These are phyloP conservation scores for Geotrupes spiniger DNA, from an alignment of 2,888 invertebrate genomes.

Conservation along the genomic window DNA sequence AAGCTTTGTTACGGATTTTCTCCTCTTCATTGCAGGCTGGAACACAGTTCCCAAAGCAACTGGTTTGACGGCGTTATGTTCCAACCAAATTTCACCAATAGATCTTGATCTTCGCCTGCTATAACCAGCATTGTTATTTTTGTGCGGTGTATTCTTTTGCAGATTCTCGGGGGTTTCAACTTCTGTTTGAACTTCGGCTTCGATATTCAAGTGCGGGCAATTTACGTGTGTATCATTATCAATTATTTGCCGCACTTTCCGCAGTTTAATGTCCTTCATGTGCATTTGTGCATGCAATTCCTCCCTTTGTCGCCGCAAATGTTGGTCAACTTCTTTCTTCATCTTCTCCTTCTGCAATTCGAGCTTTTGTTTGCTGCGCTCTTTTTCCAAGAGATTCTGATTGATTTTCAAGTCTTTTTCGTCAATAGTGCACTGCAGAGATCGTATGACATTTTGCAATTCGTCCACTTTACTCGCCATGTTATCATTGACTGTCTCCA, in stretches of 20 bases:
- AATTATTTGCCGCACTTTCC: conserved; percentile 58
- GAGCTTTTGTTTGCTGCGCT: conserved; percentile 64
- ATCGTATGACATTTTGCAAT: conserved; percentile 51
- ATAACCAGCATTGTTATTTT: conserved; percentile 39
- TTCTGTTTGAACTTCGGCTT: conserved; percentile 33
- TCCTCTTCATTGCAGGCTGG: conserved; percentile 79
- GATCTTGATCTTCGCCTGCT: conserved; percentile 74
- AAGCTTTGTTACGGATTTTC: conserved; percentile 80
- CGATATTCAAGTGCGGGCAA: conserved; percentile 24
- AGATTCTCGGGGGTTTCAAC: conserved; percentile 15
- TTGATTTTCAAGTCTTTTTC: conserved; percentile 64
- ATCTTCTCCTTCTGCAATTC: conserved; percentile 73
- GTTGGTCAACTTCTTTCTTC: conserved; percentile 66
- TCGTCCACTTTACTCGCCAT: conserved; percentile 63
- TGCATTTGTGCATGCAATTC: conserved; percentile 56
- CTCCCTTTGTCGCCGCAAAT: conserved; percentile 58
- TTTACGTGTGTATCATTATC: neutral
- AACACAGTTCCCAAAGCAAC: conserved; percentile 86
- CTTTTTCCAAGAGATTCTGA: conserved; percentile 64
- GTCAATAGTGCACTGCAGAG: conserved; percentile 48
- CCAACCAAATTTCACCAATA: conserved; percentile 77
- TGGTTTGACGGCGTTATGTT: conserved; percentile 78
- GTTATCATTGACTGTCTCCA: conserved; percentile 62
- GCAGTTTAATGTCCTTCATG: conserved; percentile 60
- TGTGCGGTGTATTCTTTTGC: conserved; percentile 14